Base-by-base conservation (phyloP, 2,797 vertebrate species). In the Thalassophryne amazonica region DNA sequence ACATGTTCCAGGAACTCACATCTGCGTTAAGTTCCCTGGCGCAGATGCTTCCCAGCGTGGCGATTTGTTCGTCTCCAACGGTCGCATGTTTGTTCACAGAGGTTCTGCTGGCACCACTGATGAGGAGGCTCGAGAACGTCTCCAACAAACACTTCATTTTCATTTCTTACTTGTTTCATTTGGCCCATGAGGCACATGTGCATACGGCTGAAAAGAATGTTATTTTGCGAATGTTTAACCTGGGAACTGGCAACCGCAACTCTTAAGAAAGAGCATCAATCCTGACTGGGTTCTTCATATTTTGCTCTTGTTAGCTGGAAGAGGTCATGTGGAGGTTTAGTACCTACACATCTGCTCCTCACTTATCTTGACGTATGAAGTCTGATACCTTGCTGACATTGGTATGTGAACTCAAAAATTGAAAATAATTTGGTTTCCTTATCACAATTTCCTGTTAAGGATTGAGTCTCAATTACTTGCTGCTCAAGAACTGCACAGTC, bases 1-100 rank as follows among this genome's bases (percentile, higher is more conserved):
- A 87, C 77, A 85, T 85, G 80, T 83, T 14, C 49, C 42, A 24
- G 28, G 45, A 35, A 68, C 58, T 65, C 60, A 70, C 56, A 69
- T 80, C 81, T 54, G 73, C 1, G 58, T 51, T 58, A 54, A 74
- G 71, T 64, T 75, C 77, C 65, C 76, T 58, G 72, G 72, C 76
- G 72, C 66, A 72, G 46, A 58, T 49, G 64, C 60, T 77, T 81
- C 72, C 71, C 62, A 28, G 55, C 34, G 1, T 27, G 41, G 29
- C 35, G 69, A 59, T 80, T 78, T 76, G 67, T 83, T 69, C 48
- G 35, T 68, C 37, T 64, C 15, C 7, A 14, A 18, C 7, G 46
- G 47, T 23, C 33, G 37, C 32, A 10, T 60, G 69, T 67, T 18
- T 29, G 61, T 50, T 37, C 28, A 9, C 51, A 15, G 60, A 50